Percentiles rank a stretch among this genome's conserved stretches.
Evolutionary conservation across 2,888 invertebrate species (phyloP).

Genomic region (Clunio marinus): DNA sequence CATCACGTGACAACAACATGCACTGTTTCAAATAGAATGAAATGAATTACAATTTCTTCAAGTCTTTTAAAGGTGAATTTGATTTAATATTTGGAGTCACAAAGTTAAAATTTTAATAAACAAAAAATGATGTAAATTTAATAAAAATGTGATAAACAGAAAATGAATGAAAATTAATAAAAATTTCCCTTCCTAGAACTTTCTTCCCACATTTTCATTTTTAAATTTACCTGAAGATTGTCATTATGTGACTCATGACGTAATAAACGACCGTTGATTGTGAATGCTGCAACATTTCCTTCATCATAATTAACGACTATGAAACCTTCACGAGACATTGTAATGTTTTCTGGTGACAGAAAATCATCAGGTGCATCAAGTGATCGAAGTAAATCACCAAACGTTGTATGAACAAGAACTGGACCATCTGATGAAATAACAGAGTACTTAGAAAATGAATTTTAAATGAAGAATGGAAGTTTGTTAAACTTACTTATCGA

Average conservation of each 20-base stretch:
- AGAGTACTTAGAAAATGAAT: constrained; percentile 1
- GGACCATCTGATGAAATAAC: constrained; percentile 70
- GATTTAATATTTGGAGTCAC: too few relatives aligned
- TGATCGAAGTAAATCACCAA: constrained; percentile 92
- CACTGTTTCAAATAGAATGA: constrained; percentile 58
- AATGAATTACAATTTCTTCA: constrained; percentile 11
- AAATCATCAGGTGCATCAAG: constrained; percentile 75
- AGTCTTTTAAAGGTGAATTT: too few relatives aligned
- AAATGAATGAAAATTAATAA: constrained; percentile 33
- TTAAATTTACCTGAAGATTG: constrained; percentile 75
- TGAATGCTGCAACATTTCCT: constrained; percentile 89
- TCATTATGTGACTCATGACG: constrained; percentile 90
- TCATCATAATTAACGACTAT: constrained; percentile 90
- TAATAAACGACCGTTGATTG: constrained; percentile 87
- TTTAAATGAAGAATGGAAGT: background rate
- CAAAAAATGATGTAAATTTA: constrained; percentile 32
- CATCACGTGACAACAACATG: constrained; percentile 90
- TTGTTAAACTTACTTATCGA: constrained; percentile 59
- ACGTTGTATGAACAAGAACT: constrained; percentile 94
- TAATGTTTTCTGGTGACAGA: constrained; percentile 76
- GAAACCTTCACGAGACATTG: constrained; percentile 93
- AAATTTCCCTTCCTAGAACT: too few relatives aligned
- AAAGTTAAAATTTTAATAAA: too few relatives aligned
- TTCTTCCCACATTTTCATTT: too few relatives aligned
- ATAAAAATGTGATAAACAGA: constrained; percentile 20